These are phyloP conservation scores for Typhlomys cinereus DNA, from an alignment of 2,113 vertebrate genomes.

Conservation along the genomic window DNA sequence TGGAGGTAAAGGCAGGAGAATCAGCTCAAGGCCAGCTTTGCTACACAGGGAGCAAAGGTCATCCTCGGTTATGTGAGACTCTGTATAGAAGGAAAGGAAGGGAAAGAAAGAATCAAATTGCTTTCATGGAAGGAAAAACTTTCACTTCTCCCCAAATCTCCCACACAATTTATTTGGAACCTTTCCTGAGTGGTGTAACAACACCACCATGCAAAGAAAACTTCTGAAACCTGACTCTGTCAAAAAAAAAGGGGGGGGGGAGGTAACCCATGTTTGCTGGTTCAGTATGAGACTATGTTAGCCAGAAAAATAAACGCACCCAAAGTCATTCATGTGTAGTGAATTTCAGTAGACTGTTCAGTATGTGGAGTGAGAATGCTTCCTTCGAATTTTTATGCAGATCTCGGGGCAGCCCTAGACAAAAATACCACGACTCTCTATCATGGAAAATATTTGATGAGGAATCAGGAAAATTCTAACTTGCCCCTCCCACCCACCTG, in stretches of 20 bases:
- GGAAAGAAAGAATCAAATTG: neutral
- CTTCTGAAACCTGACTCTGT: neutral
- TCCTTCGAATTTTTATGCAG: neutral
- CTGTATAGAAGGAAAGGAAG: neutral
- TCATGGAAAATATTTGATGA: neutral
- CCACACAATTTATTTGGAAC: neutral
- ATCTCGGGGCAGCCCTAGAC: neutral
- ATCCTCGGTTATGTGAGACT: neutral
- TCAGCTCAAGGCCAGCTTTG: neutral
- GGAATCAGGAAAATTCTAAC: neutral
- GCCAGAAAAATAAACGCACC: neutral
- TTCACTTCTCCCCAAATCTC: neutral
- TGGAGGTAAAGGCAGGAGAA: neutral
- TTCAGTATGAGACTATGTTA: neutral
- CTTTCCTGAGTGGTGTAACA: neutral
- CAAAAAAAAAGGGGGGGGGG: neutral
- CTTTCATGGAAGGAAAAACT: neutral
- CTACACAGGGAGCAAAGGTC: neutral
- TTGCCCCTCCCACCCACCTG: no score
- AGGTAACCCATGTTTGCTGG: neutral
- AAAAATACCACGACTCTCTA: neutral
- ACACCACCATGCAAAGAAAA: neutral
- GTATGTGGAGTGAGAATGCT: neutral
- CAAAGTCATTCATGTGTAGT: neutral
- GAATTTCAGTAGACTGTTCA: neutral